phyloP scores from a whole-genome alignment of 2,888 invertebrate genomes.

The Netelia virgata region DNA sequence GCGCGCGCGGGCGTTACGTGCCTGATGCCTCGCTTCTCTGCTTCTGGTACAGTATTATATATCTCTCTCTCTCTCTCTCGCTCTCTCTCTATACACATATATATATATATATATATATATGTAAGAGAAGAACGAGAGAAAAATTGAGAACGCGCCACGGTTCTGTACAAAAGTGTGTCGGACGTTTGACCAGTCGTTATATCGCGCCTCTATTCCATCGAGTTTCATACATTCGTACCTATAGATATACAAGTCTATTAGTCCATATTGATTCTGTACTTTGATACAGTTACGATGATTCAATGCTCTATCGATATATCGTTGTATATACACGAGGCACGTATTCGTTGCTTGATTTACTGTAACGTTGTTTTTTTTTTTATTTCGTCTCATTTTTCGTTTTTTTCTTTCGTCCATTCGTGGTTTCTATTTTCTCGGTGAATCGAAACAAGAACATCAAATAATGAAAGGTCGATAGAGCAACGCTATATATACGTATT shows the following conservation, averaged over 20 bases:
- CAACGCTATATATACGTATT: not conserved
- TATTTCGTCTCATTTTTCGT: not conserved
- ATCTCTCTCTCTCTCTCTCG: not conserved
- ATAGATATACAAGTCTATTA: constrained; percentile 21
- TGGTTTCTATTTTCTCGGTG: constrained; percentile 28
- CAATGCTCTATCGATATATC: constrained; percentile 31
- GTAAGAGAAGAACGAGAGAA: constrained; percentile 22
- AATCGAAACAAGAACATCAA: constrained; percentile 25
- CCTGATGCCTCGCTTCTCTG: constrained; percentile 55
- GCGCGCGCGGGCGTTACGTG: constrained; percentile 67
- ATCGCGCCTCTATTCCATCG: constrained; percentile 16
- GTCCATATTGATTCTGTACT: constrained; percentile 45
- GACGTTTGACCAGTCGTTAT: constrained; percentile 57
- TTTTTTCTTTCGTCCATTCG: not conserved
- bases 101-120: constrained; percentile 28
- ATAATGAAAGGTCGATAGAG: constrained; percentile 11
- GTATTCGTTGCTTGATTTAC: constrained; percentile 20
- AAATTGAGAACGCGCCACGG: constrained; percentile 32
- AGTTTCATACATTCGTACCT: constrained; percentile 15
- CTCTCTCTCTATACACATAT: not conserved
- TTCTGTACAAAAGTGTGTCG: constrained; percentile 68
- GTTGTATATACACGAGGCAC: constrained; percentile 8
- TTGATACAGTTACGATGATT: constrained; percentile 59
- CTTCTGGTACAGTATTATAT: constrained; percentile 30
- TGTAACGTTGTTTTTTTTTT: not conserved